Evolutionary conservation across 2,797 vertebrate genomes (phyloP).

Genomic region (Phoebastria nigripes): DNA sequence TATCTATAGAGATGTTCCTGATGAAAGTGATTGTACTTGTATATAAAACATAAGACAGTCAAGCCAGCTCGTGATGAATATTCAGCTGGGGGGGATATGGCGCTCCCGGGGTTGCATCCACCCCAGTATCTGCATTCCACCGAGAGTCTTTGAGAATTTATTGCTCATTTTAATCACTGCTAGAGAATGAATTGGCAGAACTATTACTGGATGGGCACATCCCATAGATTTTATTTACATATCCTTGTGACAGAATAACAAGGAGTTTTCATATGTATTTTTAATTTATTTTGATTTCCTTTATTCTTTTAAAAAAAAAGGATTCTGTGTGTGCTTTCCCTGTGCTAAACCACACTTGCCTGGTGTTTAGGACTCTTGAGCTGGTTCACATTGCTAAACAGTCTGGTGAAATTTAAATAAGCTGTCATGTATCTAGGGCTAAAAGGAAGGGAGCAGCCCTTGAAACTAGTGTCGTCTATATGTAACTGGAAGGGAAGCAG

Average conservation of each 20-base stretch:
- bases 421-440: accelerated
- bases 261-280: constrained; percentile 65
- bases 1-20: constrained; percentile 12
- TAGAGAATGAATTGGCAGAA: constrained; percentile 74
- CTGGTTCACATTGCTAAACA: background rate
- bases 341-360: background rate
- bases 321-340: background rate
- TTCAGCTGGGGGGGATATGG: constrained; percentile 65
- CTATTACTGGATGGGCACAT: constrained; percentile 53
- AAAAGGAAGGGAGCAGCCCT: background rate
- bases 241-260: constrained; percentile 69
- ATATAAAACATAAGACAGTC: constrained; percentile 64
- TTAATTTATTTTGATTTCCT: constrained; percentile 54
- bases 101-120: constrained; percentile 41
- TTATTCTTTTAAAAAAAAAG: background rate
- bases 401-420: background rate
- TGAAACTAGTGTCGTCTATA: background rate
- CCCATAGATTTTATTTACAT: constrained; percentile 77
- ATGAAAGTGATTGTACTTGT: background rate
- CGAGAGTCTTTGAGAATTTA: constrained; percentile 76
- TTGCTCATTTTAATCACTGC: constrained; percentile 78
- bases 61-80: constrained; percentile 70
- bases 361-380: background rate
- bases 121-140: constrained; percentile 56
- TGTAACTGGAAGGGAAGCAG: background rate